phyloP scores from a whole-genome alignment of 1,140 invertebrate species.

The Aphelenchoides fujianensis region DNA sequence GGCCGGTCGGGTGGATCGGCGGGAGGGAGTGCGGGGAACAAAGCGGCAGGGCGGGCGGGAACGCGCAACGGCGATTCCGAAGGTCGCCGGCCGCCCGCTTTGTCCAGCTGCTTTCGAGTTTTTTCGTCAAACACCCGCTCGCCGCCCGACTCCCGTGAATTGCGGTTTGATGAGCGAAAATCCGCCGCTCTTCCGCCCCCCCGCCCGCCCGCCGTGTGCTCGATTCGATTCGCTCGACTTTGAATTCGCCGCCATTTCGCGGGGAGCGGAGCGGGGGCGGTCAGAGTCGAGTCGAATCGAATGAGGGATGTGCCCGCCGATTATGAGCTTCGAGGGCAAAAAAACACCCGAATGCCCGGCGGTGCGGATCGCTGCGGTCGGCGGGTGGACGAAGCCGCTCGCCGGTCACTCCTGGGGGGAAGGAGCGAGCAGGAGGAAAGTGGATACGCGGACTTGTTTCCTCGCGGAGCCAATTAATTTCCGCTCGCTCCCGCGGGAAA shows the following conservation, averaged over 20 bases:
- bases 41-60: not conserved
- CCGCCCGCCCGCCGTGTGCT: too few relatives aligned
- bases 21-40: too few relatives aligned
- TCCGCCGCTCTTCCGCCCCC: too few relatives aligned
- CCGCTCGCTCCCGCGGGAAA: not conserved
- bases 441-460: not conserved
- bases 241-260: not conserved
- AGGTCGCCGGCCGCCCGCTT: too few relatives aligned
- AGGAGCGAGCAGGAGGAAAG: not conserved
- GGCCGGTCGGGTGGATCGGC: too few relatives aligned
- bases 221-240: not conserved
- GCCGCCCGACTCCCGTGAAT: not conserved
- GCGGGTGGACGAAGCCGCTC: too few relatives aligned
- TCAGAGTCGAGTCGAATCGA: too few relatives aligned
- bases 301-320: too few relatives aligned
- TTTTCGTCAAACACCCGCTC: not conserved
- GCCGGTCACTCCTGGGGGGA: not conserved
- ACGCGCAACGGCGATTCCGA: not conserved
- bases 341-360: not conserved
- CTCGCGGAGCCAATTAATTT: not conserved
- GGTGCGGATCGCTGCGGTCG: slow-evolving; percentile 1
- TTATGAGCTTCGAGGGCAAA: not conserved
- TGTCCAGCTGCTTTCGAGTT: not conserved
- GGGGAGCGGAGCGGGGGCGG: too few relatives aligned
- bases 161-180: slow-evolving; percentile 1